These are phyloP conservation scores for Nebria ingens DNA, from an alignment of 1,140 invertebrate species.

Conservation along the genomic window DNA sequence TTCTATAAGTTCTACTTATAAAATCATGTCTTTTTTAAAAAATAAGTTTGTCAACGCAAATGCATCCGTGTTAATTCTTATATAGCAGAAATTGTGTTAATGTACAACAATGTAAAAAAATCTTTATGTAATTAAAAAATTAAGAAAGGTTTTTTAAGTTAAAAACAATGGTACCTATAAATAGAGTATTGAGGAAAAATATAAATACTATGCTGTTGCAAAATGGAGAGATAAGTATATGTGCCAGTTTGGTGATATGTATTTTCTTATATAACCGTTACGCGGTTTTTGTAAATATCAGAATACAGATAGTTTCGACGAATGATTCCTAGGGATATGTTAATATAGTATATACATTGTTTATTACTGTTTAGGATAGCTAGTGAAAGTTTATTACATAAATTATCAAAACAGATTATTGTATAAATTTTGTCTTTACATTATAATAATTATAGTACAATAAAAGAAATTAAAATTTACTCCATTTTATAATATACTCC, in stretches of 20 bases:
- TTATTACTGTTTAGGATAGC: conserved; percentile 5
- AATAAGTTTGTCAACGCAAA: too few relatives aligned
- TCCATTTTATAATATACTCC: too few relatives aligned
- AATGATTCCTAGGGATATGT: conserved; percentile 8
- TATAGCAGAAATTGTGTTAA: neutral
- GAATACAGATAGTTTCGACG: conserved; percentile 1
- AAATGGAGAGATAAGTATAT: conserved; percentile 1
- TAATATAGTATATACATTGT: conserved; percentile 6
- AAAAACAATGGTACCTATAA: neutral
- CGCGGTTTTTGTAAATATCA: neutral
- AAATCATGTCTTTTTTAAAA: too few relatives aligned
- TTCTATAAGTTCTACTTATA: too few relatives aligned
- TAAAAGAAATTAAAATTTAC: conserved; percentile 1
- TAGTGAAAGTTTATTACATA: conserved; percentile 9
- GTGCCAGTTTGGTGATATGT: neutral
- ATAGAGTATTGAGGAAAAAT: neutral
- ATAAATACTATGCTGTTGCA: neutral
- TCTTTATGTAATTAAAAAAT: neutral
- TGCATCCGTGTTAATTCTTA: too few relatives aligned
- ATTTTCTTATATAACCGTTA: conserved; percentile 1
- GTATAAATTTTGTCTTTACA: conserved; percentile 8
- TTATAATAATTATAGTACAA: conserved; percentile 9
- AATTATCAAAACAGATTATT: conserved; percentile 8
- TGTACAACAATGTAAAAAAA: neutral
- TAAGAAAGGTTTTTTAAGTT: neutral